Evolutionary conservation across 2,888 invertebrate genomes (phyloP).

Genomic region (Campoplex nolae): DNA sequence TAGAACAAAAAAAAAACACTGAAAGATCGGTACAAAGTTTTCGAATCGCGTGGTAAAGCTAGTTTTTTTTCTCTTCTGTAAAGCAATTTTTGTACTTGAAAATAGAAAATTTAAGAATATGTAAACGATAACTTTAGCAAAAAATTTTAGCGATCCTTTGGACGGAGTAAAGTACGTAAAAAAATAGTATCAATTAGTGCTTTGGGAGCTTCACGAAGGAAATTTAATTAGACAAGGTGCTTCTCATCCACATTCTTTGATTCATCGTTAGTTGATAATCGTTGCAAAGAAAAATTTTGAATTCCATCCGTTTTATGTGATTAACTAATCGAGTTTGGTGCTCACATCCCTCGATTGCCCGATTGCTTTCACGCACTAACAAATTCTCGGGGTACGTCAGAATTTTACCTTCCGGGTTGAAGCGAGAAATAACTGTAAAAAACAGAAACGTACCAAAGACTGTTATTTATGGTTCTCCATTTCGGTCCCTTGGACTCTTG

Average conservation of each 20-base stretch:
- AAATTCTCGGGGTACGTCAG: slow-evolving; percentile 46
- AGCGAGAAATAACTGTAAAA: slow-evolving; percentile 1
- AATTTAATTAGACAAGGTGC: slow-evolving; percentile 61
- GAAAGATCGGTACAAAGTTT: slow-evolving; percentile 40
- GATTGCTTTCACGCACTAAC: slow-evolving; percentile 71
- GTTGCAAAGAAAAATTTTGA: slow-evolving; percentile 8
- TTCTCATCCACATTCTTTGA: slow-evolving; percentile 67
- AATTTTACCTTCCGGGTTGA: slow-evolving; percentile 33
- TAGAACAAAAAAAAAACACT: slow-evolving; percentile 41
- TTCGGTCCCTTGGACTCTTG: background rate
- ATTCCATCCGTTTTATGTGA: slow-evolving; percentile 77
- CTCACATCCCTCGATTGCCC: slow-evolving; percentile 61
- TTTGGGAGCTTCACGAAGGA: slow-evolving; percentile 51
- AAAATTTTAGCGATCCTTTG: slow-evolving; percentile 2
- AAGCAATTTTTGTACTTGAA: slow-evolving; percentile 26
- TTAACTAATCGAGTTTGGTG: slow-evolving; percentile 76
- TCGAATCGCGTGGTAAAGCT: slow-evolving; percentile 60
- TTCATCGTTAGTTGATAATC: slow-evolving; percentile 60
- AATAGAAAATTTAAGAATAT: background rate
- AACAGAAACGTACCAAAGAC: slow-evolving; percentile 45
- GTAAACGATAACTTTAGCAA: slow-evolving; percentile 39
- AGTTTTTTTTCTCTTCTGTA: slow-evolving; percentile 49
- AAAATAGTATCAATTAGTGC: slow-evolving; percentile 48
- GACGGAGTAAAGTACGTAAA: slow-evolving; percentile 15
- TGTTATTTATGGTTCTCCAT: slow-evolving; percentile 36